Percentiles rank a stretch among this genome's conserved stretches.
Conservation (phyloP, 2,113 vertebrate species). For the Cervus canadensis region DNA sequence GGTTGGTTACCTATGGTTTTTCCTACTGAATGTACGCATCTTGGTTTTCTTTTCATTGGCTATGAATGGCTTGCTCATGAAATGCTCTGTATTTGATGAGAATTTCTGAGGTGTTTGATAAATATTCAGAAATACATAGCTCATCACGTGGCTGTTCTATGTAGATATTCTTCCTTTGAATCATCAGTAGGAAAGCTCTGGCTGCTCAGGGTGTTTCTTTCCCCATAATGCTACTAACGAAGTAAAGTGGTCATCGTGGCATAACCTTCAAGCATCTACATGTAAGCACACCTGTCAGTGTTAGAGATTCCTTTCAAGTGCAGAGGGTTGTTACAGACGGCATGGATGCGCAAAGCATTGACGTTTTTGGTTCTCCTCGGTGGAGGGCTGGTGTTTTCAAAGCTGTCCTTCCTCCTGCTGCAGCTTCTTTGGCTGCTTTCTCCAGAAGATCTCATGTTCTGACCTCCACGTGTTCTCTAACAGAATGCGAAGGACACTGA, state of each 20-base stretch:
- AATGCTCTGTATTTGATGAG: not conserved
- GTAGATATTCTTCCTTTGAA: not conserved
- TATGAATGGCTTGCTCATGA: slow-evolving; percentile 6
- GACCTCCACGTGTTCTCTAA: not conserved
- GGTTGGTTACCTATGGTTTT: slow-evolving; percentile 11
- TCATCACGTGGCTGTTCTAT: not conserved
- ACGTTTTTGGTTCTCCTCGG: not conserved
- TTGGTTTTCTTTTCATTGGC: not conserved
- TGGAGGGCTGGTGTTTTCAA: slow-evolving; percentile 62
- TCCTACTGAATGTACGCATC: not conserved
- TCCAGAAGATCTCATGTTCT: slow-evolving; percentile 65
- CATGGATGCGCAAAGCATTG: not conserved
- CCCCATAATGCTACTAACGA: not conserved
- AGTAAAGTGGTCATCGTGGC: not conserved
- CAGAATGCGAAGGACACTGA: slow-evolving; percentile 54
- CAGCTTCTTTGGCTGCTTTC: slow-evolving; percentile 28
- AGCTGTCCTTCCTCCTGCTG: slow-evolving; percentile 6
- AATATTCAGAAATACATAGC: not conserved
- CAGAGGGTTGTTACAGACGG: not conserved
- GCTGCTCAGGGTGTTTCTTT: not conserved
- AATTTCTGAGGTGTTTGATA: not conserved
- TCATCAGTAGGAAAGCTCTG: not conserved
- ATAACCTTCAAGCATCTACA: not conserved
- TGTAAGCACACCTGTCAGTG: not conserved
- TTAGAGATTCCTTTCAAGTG: not conserved